These are phyloP conservation scores for Macrostomum lignano DNA, from an alignment of 1,140 invertebrate genomes.

Conservation along the genomic window DNA sequence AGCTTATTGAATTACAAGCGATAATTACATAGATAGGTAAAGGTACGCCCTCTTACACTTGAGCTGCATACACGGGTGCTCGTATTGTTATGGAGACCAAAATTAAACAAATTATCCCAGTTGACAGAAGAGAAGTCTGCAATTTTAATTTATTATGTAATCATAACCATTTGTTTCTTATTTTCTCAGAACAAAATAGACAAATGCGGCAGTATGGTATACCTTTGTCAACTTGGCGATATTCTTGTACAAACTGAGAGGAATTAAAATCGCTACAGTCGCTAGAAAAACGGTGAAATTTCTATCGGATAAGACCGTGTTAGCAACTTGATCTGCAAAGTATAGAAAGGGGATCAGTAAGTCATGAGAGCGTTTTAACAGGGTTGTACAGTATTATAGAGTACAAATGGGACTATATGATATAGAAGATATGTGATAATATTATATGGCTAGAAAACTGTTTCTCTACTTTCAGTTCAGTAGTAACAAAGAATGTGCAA, in stretches of 20 bases:
- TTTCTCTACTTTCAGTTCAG: no score
- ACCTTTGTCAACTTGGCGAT: constrained; percentile 45
- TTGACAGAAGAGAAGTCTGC: constrained; percentile 42
- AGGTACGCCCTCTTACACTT: no score
- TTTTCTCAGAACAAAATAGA: background rate
- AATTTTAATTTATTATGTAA: no score
- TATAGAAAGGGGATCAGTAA: background rate
- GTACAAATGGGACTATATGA: no score
- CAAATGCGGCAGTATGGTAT: constrained; percentile 8
- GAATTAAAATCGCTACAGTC: constrained; percentile 44
- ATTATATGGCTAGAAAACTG: no score
- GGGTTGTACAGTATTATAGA: no score
- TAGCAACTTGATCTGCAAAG: constrained; percentile 8
- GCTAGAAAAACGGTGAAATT: constrained; percentile 46
- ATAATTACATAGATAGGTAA: no score
- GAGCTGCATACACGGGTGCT: no score
- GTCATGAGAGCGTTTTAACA: no score
- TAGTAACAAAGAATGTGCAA: no score
- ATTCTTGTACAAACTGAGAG: constrained; percentile 49
- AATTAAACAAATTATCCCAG: constrained; percentile 15
- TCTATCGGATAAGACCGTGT: constrained; percentile 36
- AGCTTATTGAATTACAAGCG: no score
- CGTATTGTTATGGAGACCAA: constrained; percentile 2
- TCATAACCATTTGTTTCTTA: background rate
- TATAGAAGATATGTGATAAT: no score